Evolutionary conservation across 2,797 vertebrate species (phyloP), one percentile per base, ranked within the genome.

Genomic region (Geotrypetes seraphini): DNA sequence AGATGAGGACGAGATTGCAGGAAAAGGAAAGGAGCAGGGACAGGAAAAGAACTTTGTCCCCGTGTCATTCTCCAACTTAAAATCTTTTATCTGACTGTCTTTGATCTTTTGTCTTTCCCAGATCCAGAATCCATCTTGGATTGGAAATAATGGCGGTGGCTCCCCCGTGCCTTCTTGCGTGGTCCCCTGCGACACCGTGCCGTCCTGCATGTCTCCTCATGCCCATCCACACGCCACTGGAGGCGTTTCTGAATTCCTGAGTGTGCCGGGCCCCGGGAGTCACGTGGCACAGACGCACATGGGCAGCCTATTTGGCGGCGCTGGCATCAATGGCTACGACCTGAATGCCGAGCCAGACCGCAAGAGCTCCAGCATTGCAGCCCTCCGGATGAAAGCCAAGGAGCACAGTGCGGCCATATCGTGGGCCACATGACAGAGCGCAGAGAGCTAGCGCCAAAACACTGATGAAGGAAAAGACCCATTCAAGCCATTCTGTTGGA

Each of bases 371-470:
- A 98, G 95, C 73, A 99, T 99, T 3, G 96, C 94, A 1, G 78
- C 94, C 16, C 79, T 99, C 63, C 84, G 96, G 65, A 97, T 99
- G 93, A 99, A 99, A 57, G 96, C 96, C 24, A 99, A 99, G 72
- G 96, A 99, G 86, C 95, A 99, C 88, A 99, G 96, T 5, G 96
- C 96, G 0, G 95, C 96, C 37, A 99, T 99, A 69, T 99, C 96
- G 38, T 98, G 95, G 95, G 91, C 96, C 4, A 97, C 95, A 90
- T 99, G 93, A 97, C 81, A 75, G 62, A 43, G 48, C 42, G 38
- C 47, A 1, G 36, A 47, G 54, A 3, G 25, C 40, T 5, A 7
- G 6, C 48, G 50, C 8, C 5, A 1, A 31, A 50, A 59, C 47
- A 33, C 8, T 18, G 60, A 57, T 57, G 43, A 28, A 61, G 41